phyloP scores from a whole-genome alignment of 1,140 invertebrate genomes.

The Penaeus japonicus region DNA sequence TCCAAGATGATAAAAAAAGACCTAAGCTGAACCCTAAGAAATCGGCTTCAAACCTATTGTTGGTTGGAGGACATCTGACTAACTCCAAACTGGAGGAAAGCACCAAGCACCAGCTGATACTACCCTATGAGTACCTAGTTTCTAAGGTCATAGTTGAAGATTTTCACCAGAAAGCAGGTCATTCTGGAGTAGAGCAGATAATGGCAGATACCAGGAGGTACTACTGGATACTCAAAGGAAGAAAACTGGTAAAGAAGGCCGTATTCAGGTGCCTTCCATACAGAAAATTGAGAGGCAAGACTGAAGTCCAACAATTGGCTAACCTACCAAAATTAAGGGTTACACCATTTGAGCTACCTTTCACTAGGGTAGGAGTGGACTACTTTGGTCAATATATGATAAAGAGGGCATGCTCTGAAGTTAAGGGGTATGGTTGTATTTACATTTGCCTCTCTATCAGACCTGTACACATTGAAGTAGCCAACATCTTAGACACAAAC shows the following conservation, averaged over 20 bases:
- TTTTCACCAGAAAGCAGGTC: background rate
- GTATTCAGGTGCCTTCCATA: background rate
- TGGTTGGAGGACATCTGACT: too few species aligned
- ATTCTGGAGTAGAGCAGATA: background rate
- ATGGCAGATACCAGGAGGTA: background rate
- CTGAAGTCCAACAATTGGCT: background rate
- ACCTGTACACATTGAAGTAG: constrained; percentile 10
- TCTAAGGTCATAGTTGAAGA: background rate
- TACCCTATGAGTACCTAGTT: background rate
- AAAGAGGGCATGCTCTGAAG: background rate
- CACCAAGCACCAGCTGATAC: background rate
- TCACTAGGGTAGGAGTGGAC: constrained; percentile 11
- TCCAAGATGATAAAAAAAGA: too few species aligned
- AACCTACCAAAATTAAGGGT: background rate
- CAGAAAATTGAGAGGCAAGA: background rate
- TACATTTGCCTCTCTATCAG: background rate
- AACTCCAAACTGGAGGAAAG: too few species aligned
- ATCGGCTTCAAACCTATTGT: too few species aligned
- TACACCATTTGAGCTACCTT: background rate
- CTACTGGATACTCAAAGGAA: background rate
- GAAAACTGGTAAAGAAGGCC: background rate
- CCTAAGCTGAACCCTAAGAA: too few species aligned
- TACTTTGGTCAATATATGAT: constrained; percentile 20
- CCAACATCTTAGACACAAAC: background rate
- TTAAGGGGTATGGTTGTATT: constrained; percentile 1